Evolutionary conservation across 2,113 vertebrate species (phyloP), one percentile per base, ranked within the genome.

Genomic region (Diphyllodes magnificus): DNA sequence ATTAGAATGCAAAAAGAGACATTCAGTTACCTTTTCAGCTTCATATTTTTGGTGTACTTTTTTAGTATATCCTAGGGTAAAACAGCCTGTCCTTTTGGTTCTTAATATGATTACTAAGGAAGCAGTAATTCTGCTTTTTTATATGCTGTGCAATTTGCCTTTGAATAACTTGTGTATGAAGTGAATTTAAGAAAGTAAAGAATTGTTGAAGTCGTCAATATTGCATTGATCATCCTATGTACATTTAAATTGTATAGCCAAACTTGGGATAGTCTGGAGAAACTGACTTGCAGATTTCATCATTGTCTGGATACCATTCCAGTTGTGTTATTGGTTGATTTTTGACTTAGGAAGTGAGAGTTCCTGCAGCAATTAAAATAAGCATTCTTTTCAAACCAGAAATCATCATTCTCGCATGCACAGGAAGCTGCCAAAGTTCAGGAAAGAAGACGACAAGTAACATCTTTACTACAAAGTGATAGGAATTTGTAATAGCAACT

Each of bases 381-480:
- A 33, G 11, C 16, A 6, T 86, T 80, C 3, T 45, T 53, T 65
- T 44, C 40, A 61, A 71, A 60, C 7, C 0, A 0, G 33, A 69
- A 77, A 25, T 65, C 31, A 19, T 83, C 53, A 16, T 21, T 81
- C 14, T 77, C 0, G 0, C 33, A 33, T 51, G 50, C 9, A 31
- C 24, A 61, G 63, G 16, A 44, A 59, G 11, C 40, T 45, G 59
- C 23, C 9, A 21, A 64, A 65, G n/a, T 57, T 83, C 1, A 2
- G 22, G 61, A 77, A 53, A 59, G 10, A 33, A 40, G 25, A 47
- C 1, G 11, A 22, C 17, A 57, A 44, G 22, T 66, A 24, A 5
- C 2, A 20, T 44, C 35, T 87, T 85, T 70, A 30, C 20, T 49
- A 19, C 2, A 2, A 47, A 90, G 28, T 69, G 10, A 12, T 61